These are phyloP conservation scores for Planiliza haematocheilus DNA, from an alignment of 2,113 vertebrate species.

Conservation along the genomic window DNA sequence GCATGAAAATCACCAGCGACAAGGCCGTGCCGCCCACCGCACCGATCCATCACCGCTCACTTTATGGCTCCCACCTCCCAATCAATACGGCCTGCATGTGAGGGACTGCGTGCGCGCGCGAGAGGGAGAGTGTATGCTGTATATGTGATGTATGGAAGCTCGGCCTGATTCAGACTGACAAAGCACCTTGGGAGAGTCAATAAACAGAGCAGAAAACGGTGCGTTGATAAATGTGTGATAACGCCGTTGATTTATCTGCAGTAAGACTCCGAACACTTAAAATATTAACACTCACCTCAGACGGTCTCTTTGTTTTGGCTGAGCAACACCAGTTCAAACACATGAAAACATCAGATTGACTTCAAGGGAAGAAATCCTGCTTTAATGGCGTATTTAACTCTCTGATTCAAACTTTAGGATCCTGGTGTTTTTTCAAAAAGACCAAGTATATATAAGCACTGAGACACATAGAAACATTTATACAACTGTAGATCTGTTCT, in stretches of 20 bases:
- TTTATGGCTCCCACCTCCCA: constrained; percentile 61
- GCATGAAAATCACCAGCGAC: constrained; percentile 51
- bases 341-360: neutral
- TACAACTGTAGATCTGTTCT: no score
- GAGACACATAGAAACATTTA: no score
- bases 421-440: neutral
- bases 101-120: constrained; percentile 34
- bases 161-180: constrained; percentile 53
- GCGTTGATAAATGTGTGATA: constrained; percentile 39
- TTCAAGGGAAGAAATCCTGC: neutral
- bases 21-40: constrained; percentile 48
- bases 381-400: no score
- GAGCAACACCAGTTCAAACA: neutral
- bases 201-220: constrained; percentile 31
- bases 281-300: neutral
- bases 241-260: constrained; percentile 36
- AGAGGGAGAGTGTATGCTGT: constrained; percentile 22
- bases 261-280: constrained; percentile 2
- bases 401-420: neutral
- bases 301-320: neutral
- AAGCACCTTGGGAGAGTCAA: constrained; percentile 46
- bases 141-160: constrained; percentile 15
- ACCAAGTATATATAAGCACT: no score
- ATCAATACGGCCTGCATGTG: constrained; percentile 49
- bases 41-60: constrained; percentile 60